phyloP scores from a whole-genome alignment of 2,888 invertebrate species.

The Drosophila kanekoi region DNA sequence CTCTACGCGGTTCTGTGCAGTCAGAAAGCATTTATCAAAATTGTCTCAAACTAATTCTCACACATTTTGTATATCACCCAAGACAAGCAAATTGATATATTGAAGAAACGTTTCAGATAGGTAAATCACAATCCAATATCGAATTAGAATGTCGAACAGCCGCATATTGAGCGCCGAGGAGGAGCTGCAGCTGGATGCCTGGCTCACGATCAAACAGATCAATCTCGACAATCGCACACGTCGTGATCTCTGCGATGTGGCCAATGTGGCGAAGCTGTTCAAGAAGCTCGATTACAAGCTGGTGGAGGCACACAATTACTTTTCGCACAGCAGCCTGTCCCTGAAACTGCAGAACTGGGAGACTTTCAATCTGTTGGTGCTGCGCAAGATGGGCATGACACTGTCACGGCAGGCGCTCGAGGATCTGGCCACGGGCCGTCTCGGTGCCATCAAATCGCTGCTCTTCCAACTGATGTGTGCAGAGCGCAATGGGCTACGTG shows the following conservation, averaged over 20 bases:
- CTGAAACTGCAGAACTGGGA: constrained; percentile 88
- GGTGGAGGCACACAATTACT: background rate
- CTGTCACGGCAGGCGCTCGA: constrained; percentile 87
- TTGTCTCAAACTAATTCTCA: background rate
- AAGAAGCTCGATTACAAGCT: background rate
- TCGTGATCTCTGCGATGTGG: constrained; percentile 1
- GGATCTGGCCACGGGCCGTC: constrained; percentile 86
- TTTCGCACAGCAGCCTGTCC: background rate
- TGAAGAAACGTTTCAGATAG: background rate
- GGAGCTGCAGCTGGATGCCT: constrained; percentile 57
- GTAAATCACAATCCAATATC: background rate
- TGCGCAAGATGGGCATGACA: constrained; percentile 87
- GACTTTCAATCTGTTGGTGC: constrained; percentile 90
- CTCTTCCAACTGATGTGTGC: constrained; percentile 1
- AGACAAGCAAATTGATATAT: background rate
- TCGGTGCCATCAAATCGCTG: background rate
- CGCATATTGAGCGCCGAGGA: constrained; percentile 9
- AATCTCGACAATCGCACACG: constrained; percentile 62
- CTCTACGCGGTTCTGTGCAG: background rate
- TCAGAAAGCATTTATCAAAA: background rate
- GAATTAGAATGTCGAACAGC: background rate
- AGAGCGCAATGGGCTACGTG: background rate
- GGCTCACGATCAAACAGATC: constrained; percentile 85
- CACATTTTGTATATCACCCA: background rate
- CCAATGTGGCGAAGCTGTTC: constrained; percentile 74